Evolutionary conservation across 2,113 vertebrate species (phyloP).

Genomic region (Sphaerodactylus townsendi): DNA sequence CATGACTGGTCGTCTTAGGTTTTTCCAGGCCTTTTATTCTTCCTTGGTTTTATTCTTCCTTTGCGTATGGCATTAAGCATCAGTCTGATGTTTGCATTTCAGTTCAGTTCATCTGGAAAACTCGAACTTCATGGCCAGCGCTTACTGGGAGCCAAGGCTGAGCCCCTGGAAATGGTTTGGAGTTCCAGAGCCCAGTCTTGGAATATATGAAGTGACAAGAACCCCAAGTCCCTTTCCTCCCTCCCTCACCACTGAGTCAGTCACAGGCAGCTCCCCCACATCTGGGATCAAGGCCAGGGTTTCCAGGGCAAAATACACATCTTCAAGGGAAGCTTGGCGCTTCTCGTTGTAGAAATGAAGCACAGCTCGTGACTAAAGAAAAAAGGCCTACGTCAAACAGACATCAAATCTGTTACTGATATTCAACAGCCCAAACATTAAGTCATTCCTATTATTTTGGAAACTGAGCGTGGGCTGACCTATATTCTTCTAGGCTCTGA

Average conservation of each 20-base stretch:
- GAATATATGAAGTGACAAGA: not conserved
- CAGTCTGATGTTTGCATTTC: not conserved
- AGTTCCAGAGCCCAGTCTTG: not conserved
- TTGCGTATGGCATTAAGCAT: not conserved
- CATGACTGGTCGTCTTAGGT: not conserved
- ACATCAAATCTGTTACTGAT: slow-evolving; percentile 5
- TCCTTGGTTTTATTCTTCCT: not conserved
- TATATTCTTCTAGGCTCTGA: not conserved
- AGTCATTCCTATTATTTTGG: not conserved
- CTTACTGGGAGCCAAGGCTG: not conserved
- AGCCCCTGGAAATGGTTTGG: not conserved
- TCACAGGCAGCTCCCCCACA: not conserved
- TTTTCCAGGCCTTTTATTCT: not conserved
- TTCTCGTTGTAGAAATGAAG: not conserved
- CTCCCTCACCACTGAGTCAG: not conserved
- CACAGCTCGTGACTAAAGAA: not conserved
- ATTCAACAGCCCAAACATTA: not conserved
- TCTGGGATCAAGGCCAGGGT: not conserved
- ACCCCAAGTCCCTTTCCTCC: too few species aligned
- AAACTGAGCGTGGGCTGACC: not conserved
- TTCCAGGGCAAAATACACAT: not conserved
- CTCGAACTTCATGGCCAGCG: not conserved
- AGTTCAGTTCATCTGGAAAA: not conserved
- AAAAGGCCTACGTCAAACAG: not conserved
- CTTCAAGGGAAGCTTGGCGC: not conserved